Evolutionary conservation across 2,797 vertebrate species (phyloP), one percentile per base, ranked within the genome.

Genomic region (Enteromius anoplus): DNA sequence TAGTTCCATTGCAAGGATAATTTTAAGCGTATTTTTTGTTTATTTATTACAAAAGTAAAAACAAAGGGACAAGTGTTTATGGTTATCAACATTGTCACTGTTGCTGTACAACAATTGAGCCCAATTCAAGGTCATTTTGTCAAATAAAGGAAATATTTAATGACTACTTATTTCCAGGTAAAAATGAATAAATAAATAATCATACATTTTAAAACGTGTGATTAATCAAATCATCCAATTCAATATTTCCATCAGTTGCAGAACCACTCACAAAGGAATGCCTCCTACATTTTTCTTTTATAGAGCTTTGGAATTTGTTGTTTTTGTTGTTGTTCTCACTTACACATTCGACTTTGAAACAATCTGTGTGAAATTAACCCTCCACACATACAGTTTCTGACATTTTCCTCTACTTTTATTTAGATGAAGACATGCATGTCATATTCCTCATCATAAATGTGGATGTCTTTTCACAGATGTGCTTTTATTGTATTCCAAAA

Each of bases 331-430:
- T 21, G 34, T 68, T 76, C 68, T 60, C 15, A 32, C 17, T 80
- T 53, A 51, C 87, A 85, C 73, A 55, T 14, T 79, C 65, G 77
- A 49, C 77, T 82, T 86, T 66, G 84, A 86, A 90, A 84, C 78
- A 55, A 78, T 60, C 55, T 62, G 82, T 80, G 84, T 80, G 75
- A 85, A 87, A 86, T 83, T 12, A 87, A 86, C 40, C 84, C 80
- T 51, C 40, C 75, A 77, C 51, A 55, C 26, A 45, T 45, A 58
- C 78, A 70, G 23, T 32, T 68, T 84, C 55, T 47, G 75, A 70
- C 85, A 85, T 40, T 86, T 75, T 51, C 9, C 3, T 49, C 23
- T 62, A n/a, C 45, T 75, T 32, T 66, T 53, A 73, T 40, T 66
- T 34, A 51, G 55, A 64, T 51, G 70, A 49, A 26, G 71, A 32